Evolutionary conservation across 92 coral and sea anemone species (phyloP), one percentile per base, ranked within the genome.

Genomic region (Meandrina meandrites): DNA sequence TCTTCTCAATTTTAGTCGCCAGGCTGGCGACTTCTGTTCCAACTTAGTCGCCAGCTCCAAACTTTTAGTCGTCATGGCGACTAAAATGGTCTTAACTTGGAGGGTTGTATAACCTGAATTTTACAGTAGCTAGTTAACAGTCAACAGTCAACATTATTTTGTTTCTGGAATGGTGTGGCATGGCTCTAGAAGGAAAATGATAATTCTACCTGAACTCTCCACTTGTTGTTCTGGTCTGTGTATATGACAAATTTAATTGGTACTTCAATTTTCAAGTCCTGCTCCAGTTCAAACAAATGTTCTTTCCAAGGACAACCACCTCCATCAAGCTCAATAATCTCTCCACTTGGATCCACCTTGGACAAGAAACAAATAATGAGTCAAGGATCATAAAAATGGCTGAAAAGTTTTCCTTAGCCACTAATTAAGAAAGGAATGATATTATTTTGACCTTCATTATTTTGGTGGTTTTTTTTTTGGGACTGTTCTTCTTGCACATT

Each of bases 291-390:
- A 89, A 90, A 96, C 80, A 96, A 86, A 80, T 96, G 99, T n/a
- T 96, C 98, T 54, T 96, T 96, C 99, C 99, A 96, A 4, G 99
- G 99, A 80, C 98, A 96, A 5, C 98, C 97, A 40, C 91, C 94
- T 68, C 75, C 93, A 50, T 80, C 91, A 34, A 96, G 81, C 83
- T 92, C 94, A 22, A 92, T 74, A 37, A 96, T 95, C 81, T 96
- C 98, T 48, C 99, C 99, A 92, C 98, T 96, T 22, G 89, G 80
- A 68, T 96, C 99, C 83, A 96, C 95, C 99, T 96, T 53, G 74
- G 40, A 78, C 30, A 70, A 37, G 67, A 69, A 60, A 79, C 11
- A 42, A 4, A 48, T 7, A 4, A 48, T 66, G 34, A 71, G n/a
- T 73, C 51, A 73, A 4, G 14, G 28, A 73, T 34, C 8, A 8